Percentiles rank a stretch among this genome's conserved stretches.
Conservation (phyloP, 2,797 vertebrate genomes). For the Poeciliopsis turneri region DNA sequence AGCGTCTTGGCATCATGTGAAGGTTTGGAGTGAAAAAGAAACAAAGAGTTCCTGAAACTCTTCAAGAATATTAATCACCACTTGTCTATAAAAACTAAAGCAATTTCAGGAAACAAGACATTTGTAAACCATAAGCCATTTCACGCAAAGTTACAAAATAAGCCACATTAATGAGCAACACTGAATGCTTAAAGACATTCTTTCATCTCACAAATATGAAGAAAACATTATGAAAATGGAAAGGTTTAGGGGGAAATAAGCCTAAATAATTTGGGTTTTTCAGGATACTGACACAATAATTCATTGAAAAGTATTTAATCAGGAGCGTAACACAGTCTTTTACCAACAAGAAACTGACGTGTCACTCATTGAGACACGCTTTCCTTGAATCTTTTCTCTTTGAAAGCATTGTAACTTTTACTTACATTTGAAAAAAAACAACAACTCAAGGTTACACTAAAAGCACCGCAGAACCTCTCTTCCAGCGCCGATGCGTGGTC, state of each 20-base stretch:
- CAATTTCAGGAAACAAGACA: not conserved
- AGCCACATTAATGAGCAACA: not conserved
- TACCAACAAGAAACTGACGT: not conserved
- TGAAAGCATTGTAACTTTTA: not conserved
- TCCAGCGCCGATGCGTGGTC: not conserved
- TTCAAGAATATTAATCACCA: not conserved
- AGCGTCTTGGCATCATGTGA: not conserved
- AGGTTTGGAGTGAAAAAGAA: not conserved
- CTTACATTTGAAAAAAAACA: constrained; percentile 20
- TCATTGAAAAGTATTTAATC: not conserved
- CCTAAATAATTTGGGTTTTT: not conserved
- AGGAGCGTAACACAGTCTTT: not conserved
- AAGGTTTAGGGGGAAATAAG: not conserved
- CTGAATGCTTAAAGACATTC: not conserved
- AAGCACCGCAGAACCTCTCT: constrained; percentile 1
- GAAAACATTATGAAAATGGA: not conserved
- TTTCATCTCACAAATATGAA: not conserved
- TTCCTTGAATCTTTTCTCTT: not conserved
- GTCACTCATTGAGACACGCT: not conserved
- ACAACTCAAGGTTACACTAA: not conserved
- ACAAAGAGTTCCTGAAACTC: not conserved
- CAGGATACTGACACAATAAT: not conserved
- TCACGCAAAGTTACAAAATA: not conserved
- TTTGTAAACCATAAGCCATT: not conserved
- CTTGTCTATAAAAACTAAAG: not conserved